A percentile compares a stretch with the other conserved stretches of the same genome.
Conservation (phyloP, 2,797 vertebrate genomes). For the Phoebastria nigripes region DNA sequence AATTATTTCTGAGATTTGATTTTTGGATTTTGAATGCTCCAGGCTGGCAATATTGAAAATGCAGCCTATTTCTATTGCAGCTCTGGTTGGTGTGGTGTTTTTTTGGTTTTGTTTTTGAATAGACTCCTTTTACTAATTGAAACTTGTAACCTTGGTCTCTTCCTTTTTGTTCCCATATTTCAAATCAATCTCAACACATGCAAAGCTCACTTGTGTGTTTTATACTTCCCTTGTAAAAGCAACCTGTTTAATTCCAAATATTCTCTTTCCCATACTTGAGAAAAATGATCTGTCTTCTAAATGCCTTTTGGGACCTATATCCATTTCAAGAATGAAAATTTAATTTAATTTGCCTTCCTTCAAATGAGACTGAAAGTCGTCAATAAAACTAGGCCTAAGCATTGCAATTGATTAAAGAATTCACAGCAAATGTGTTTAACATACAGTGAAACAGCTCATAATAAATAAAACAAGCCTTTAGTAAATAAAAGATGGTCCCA, state of each 20-base stretch:
- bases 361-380: slow-evolving; percentile 49
- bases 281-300: slow-evolving; percentile 56
- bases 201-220: not conserved
- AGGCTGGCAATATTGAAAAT: not conserved
- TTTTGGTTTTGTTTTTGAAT: not conserved
- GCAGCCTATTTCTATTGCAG: not conserved
- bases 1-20: not conserved
- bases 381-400: slow-evolving; percentile 44
- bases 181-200: not conserved
- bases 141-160: not conserved
- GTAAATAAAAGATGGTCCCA: not conserved
- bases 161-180: not conserved
- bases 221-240: not conserved
- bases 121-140: not conserved
- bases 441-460: not conserved
- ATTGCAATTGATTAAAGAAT: slow-evolving; percentile 29
- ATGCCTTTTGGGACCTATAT: slow-evolving; percentile 49
- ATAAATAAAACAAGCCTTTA: slow-evolving; percentile 13
- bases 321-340: slow-evolving; percentile 47
- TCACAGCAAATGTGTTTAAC: slow-evolving; percentile 12
- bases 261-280: slow-evolving; percentile 43
- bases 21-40: not conserved
- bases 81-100: not conserved
- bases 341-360: slow-evolving; percentile 57
- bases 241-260: slow-evolving; percentile 58